Evolutionary conservation across 1,140 invertebrate species (phyloP).

Genomic region (Tetramorium parvispinum): DNA sequence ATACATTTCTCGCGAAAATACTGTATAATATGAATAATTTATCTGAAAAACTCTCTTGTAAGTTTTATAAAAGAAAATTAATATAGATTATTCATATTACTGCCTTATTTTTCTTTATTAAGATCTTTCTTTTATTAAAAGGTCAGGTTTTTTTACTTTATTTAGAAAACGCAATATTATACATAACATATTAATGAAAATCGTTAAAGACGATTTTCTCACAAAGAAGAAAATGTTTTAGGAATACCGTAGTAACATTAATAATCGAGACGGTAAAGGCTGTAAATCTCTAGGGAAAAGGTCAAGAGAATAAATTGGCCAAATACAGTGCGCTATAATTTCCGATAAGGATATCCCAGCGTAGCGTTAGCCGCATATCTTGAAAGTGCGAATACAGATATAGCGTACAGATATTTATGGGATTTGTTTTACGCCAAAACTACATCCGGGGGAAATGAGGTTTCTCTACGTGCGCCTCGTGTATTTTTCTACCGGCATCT

Average conservation of each 20-base stretch:
- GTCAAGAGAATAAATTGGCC: constrained; percentile 4
- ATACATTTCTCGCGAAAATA: neutral
- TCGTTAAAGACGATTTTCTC: neutral
- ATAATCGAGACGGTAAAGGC: constrained; percentile 27
- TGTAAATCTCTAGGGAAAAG: constrained; percentile 27
- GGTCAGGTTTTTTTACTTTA: neutral
- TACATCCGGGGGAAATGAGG: neutral
- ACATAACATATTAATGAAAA: constrained; percentile 15
- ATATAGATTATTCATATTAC: neutral
- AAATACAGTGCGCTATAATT: constrained; percentile 22
- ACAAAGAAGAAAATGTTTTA: neutral
- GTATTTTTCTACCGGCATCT: neutral
- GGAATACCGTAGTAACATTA: neutral
- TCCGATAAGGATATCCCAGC: neutral
- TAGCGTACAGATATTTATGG: constrained; percentile 7
- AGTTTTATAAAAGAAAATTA: neutral
- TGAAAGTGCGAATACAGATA: constrained; percentile 7
- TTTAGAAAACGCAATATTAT: neutral
- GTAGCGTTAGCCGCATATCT: neutral
- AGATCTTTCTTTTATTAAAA: neutral
- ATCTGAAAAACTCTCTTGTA: neutral
- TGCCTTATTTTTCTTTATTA: neutral
- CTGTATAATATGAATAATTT: neutral
- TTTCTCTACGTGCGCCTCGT: neutral
- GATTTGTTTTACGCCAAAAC: constrained; percentile 19